Conservation (phyloP, 2,888 invertebrate species). For the Morpho achilles region DNA sequence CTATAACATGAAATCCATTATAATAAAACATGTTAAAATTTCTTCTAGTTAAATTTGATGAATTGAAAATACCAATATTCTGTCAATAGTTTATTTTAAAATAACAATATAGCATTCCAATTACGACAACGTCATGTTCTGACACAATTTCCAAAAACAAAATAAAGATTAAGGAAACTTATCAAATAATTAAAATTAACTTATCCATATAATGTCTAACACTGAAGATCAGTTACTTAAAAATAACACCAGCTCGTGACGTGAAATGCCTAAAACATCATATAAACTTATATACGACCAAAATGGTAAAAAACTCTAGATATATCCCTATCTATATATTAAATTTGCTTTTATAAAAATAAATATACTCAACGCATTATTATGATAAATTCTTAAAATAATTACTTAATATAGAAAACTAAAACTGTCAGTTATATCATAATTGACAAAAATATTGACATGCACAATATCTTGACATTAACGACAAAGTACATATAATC, state of each 20-base stretch:
- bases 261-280: slow-evolving; percentile 52
- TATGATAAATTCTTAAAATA: too few relatives aligned
- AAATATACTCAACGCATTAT: too few relatives aligned
- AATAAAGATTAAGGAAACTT: slow-evolving; percentile 40
- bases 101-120: slow-evolving; percentile 46
- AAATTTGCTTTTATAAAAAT: too few relatives aligned
- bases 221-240: slow-evolving; percentile 49
- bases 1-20: too few relatives aligned
- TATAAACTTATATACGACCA: slow-evolving; percentile 6
- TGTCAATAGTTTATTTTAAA: slow-evolving; percentile 59
- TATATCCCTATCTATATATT: background rate
- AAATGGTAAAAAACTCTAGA: too few relatives aligned
- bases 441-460: too few relatives aligned
- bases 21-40: too few relatives aligned
- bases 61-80: slow-evolving; percentile 41
- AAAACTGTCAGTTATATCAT: too few relatives aligned
- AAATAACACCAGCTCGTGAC: slow-evolving; percentile 64
- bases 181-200: slow-evolving; percentile 30
- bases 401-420: too few relatives aligned
- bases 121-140: slow-evolving; percentile 36
- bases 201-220: slow-evolving; percentile 29
- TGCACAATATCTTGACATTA: too few relatives aligned
- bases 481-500: too few relatives aligned
- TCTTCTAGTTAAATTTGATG: too few relatives aligned
- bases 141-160: slow-evolving; percentile 35